phyloP scores from a whole-genome alignment of 2,113 vertebrate genomes.

The Chaetodon trifascialis region DNA sequence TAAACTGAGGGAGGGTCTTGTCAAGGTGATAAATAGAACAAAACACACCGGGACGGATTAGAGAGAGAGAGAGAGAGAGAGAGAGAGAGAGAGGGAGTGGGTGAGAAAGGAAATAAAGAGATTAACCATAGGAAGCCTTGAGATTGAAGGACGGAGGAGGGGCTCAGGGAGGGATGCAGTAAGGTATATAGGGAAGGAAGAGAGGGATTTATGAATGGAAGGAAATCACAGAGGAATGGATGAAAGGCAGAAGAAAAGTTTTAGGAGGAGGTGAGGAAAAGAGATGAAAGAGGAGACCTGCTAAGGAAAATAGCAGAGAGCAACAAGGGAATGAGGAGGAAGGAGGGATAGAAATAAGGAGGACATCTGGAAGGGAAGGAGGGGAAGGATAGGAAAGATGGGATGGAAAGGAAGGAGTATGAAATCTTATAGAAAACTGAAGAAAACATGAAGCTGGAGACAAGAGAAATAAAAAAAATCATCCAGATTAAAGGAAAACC shows the following conservation, averaged over 20 bases:
- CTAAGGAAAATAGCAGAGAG: conserved; percentile 11
- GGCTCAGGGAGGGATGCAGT: conserved; percentile 31
- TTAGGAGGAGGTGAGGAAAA: conserved; percentile 11
- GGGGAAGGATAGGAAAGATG: neutral
- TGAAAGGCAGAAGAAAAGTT: conserved; percentile 34
- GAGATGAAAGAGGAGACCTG: conserved; percentile 45
- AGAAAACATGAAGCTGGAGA: neutral
- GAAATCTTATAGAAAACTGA: neutral
- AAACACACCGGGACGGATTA: conserved; percentile 64
- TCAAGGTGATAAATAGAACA: conserved; percentile 78
- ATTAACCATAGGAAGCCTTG: conserved; percentile 53
- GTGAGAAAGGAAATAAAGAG: conserved; percentile 42
- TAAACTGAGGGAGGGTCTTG: conserved; percentile 76
- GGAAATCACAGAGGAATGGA: conserved; percentile 33
- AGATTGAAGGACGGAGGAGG: conserved; percentile 49
- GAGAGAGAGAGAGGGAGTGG: conserved; percentile 6
- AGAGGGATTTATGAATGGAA: neutral
- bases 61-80: neutral
- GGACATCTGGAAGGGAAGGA: conserved; percentile 27
- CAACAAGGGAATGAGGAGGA: conserved; percentile 9
- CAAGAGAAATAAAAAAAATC: conserved; percentile 12
- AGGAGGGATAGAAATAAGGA: conserved; percentile 19
- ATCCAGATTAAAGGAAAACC: conserved; percentile 28
- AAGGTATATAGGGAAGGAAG: conserved; percentile 24
- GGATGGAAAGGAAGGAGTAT: neutral